Base-by-base conservation (phyloP, 2,888 invertebrate genomes). In the Eudasyphora cyanicolor region DNA sequence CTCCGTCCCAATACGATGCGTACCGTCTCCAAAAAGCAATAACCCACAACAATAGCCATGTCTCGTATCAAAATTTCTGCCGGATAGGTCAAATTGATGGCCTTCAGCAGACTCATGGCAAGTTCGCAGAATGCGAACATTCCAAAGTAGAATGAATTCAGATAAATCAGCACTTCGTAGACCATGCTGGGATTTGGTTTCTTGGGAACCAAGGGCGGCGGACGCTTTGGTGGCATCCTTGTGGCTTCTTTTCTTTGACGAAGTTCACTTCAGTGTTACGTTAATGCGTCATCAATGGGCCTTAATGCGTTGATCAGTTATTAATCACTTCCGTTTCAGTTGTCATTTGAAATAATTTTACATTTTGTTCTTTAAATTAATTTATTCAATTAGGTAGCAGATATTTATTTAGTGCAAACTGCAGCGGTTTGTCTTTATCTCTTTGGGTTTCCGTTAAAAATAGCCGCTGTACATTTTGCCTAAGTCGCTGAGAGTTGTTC, bases 111-210 rank as follows among this genome's bases (percentile, higher is more conserved):
- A 82, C 95, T 95, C 94, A 97, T 96, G 67, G 95, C 95, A 86
- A 96, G 93, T 93, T 97, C 97, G 91, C 96, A 96, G 74, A 96
- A 94, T 49, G 96, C 95, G 92, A 97, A 97, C 95, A 97, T 95
- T 85, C 96, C 96, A 90, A 97, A 96, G 92, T 97, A 97, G 92
- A 96, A 96, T 54, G 96, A 96, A 92, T 97, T 97, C 83, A 97
- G 92, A 91, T 97, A 97, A 87, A 97, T 94, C 42, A 97, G 92
- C 91, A 97, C 96, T 93, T 97, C 96, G 89, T 96, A 97, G 7
- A 95, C 95, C 90, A 97, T 93, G 88, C 96, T 96, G 6, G 96
- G 95, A 92, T 96, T 96, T 88, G 95, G 94, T 93, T 95, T 94
- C 85, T 89, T 90, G 1, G 90, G 90, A 86, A 90, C 89, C 74